These are phyloP conservation scores for Microctonus aethiopoides DNA, from an alignment of 2,888 invertebrate genomes.

Conservation along the genomic window DNA sequence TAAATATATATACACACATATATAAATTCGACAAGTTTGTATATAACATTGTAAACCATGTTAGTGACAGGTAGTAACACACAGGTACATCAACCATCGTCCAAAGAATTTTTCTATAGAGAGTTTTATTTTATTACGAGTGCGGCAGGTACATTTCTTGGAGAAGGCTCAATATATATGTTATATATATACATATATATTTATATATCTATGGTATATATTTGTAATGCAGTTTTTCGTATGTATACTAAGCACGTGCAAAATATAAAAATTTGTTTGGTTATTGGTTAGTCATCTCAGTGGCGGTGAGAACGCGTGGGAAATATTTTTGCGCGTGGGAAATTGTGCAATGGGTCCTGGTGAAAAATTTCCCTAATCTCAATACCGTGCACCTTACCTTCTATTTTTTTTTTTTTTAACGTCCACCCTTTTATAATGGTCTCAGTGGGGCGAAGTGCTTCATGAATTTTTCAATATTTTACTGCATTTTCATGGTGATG, in stretches of 20 bases:
- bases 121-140: neutral
- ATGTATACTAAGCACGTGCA: conserved; percentile 29
- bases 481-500: neutral
- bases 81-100: neutral
- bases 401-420: neutral
- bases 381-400: neutral
- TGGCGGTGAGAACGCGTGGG: conserved; percentile 4
- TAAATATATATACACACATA: neutral
- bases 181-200: too few relatives aligned
- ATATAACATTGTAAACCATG: neutral
- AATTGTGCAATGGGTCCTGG: conserved; percentile 15
- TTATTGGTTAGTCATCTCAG: neutral
- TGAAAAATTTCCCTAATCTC: conserved; percentile 17
- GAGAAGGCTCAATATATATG: neutral
- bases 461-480: conserved; percentile 22
- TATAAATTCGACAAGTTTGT: neutral
- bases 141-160: conserved; percentile 40
- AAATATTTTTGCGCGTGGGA: conserved; percentile 21
- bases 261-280: neutral
- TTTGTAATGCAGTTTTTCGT: conserved; percentile 6
- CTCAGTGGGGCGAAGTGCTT: conserved; percentile 13
- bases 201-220: neutral
- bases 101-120: neutral
- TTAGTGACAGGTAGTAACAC: neutral
- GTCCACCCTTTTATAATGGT: conserved; percentile 16